Conservation (phyloP, 2,797 vertebrate genomes). For the Crenuchus spilurus region DNA sequence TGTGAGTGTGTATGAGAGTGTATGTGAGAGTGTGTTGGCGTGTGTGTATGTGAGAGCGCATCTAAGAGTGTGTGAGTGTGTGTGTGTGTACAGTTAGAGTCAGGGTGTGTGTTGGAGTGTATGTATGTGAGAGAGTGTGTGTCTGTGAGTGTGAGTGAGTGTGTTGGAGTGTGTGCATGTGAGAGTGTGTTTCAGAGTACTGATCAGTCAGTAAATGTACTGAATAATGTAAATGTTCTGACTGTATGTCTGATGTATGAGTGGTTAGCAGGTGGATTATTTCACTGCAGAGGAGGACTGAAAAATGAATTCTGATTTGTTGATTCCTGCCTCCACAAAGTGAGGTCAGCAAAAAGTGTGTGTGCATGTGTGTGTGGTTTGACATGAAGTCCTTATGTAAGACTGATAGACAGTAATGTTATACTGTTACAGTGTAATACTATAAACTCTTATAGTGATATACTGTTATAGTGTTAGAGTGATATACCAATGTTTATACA, state of each 20-base stretch:
- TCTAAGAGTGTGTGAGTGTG: background rate
- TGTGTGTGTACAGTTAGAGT: conserved; percentile 6
- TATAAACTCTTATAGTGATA: no score
- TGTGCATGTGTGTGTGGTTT: conserved; percentile 6
- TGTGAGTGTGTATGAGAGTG: no score
- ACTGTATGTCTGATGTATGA: no score
- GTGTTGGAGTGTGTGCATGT: background rate
- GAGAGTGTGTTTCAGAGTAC: no score
- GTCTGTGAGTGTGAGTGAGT: background rate
- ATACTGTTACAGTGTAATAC: background rate
- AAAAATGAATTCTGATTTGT: conserved; percentile 10
- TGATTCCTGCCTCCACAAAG: conserved; percentile 35
- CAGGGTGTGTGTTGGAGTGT: background rate
- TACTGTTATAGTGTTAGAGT: no score
- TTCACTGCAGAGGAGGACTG: conserved; percentile 28
- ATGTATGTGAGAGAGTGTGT: background rate
- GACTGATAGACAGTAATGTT: conserved; percentile 2
- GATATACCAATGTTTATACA: no score
- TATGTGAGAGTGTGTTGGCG: background rate
- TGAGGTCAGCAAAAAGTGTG: background rate
- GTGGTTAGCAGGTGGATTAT: conserved; percentile 17
- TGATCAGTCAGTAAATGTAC: no score
- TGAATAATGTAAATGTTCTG: no score
- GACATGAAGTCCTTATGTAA: conserved; percentile 3
- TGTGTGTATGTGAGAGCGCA: background rate